Evolutionary conservation across 92 coral and sea anemone genomes (phyloP), one percentile per base, ranked within the genome.

Genomic region (Porites lobata): DNA sequence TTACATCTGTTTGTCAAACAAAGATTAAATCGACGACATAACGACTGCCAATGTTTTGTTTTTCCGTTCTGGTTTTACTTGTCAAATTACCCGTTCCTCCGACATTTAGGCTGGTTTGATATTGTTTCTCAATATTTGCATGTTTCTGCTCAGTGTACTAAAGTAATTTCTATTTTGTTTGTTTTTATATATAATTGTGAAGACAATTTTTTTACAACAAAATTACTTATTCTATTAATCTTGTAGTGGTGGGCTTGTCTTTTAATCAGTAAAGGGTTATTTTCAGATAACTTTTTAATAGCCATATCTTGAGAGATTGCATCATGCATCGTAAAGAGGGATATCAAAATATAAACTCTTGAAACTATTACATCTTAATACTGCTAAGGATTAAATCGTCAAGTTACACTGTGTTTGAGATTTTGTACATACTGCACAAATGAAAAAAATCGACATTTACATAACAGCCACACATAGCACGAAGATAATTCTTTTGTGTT

Each of bases 71-170:
- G 72, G 50, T 15, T 79, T 79, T 29, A 17, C 19, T 52, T 52
- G 21, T 52, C 5, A 13, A 47, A 8, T 38, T 20, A 57, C 59
- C 65, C 65, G 83, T 64, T 19, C 58, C 68, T 50, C 14, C 20
- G 24, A 64, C 65, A 72, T 53, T 57, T 57, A 13, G 54, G 68
- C 38, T 57, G 54, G 52, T 32, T 5, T 63, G 58, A 82, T 82
- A 71, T 70, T 54, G 65, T 29, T 57, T 12, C 32, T 18, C 15
- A 56, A 4, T 51, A 9, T 20, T 74, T 75, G 21, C 18, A 38
- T 63, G 52, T 63, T 75, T 20, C 18, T 43, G 11, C 4, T 9
- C 6, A 22, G 21, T 56, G 61, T 56, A 53, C 53, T 13, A 15
- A 52, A 72, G 51, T 68, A 12, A 17, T 52, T 70, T 52, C 58